These are phyloP conservation scores for Melanotaenia boesemani DNA, from an alignment of 2,797 vertebrate species.

Conservation along the genomic window DNA sequence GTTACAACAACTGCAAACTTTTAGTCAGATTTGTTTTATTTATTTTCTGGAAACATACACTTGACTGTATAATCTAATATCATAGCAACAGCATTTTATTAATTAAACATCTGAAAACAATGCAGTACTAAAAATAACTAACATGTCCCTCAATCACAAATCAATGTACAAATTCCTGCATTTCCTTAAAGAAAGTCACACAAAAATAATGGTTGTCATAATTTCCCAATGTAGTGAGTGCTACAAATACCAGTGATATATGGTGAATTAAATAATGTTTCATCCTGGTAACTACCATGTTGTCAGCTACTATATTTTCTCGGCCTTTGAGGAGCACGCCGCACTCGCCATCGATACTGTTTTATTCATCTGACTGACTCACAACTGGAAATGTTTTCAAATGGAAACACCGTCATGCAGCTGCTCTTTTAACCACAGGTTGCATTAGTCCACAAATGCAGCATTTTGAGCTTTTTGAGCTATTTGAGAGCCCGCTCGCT, in stretches of 20 bases:
- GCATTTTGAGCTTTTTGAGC: conserved; percentile 39
- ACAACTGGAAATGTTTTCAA: conserved; percentile 60
- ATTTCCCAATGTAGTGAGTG: too few species aligned
- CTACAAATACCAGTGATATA: background rate
- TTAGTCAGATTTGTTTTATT: too few species aligned
- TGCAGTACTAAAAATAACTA: too few species aligned
- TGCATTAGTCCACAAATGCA: conserved; percentile 40
- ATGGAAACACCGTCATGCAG: conserved; percentile 56
- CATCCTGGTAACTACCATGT: background rate
- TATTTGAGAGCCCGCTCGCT: conserved; percentile 16
- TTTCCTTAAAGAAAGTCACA: too few species aligned
- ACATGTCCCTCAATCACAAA: too few species aligned
- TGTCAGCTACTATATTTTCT: conserved; percentile 33
- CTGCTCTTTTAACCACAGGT: conserved; percentile 49
- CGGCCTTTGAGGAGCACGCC: conserved; percentile 22
- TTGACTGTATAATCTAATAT: too few species aligned
- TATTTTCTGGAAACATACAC: too few species aligned
- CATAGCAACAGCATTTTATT: too few species aligned
- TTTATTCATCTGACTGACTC: conserved; percentile 50
- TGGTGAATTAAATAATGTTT: conserved; percentile 6
- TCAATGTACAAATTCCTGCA: too few species aligned
- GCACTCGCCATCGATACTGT: conserved; percentile 23
- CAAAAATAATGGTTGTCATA: too few species aligned
- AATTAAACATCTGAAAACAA: too few species aligned
- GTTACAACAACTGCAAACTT: too few species aligned